Evolutionary conservation across 2,113 vertebrate genomes (phyloP).

Genomic region (Plectropomus leopardus): DNA sequence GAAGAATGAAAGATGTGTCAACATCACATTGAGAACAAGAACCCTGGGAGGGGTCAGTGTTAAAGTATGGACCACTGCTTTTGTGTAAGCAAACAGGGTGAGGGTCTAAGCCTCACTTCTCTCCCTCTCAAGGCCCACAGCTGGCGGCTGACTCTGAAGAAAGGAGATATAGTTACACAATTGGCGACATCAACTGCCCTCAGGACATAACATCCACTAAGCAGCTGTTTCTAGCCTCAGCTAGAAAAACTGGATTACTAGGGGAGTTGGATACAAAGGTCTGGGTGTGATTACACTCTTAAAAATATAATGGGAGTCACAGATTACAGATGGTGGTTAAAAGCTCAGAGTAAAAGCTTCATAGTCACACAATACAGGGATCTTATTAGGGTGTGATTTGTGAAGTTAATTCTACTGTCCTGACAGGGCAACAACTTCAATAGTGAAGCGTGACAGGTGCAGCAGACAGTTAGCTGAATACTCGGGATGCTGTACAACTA

Average conservation of each 20-base stretch:
- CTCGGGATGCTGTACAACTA: not conserved
- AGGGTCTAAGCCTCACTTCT: constrained; percentile 46
- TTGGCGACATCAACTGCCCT: constrained; percentile 54
- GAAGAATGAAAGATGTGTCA: constrained; percentile 18
- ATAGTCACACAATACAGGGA: not conserved
- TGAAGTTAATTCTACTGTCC: constrained; percentile 16
- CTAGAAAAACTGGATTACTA: constrained; percentile 47
- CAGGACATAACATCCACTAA: constrained; percentile 58
- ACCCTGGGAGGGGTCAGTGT: constrained; percentile 23
- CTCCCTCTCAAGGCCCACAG: constrained; percentile 61
- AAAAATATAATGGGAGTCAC: constrained; percentile 1
- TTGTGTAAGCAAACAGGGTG: constrained; percentile 66
- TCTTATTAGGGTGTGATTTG: not conserved
- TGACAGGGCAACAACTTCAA: not conserved
- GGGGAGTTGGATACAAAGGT: not conserved
- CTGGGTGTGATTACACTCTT: not conserved
- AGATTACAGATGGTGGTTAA: not conserved
- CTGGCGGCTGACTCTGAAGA: constrained; percentile 57
- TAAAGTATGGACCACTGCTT: constrained; percentile 53
- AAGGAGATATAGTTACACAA: constrained; percentile 72
- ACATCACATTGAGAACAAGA: constrained; percentile 20
- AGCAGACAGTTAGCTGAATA: constrained; percentile 24
- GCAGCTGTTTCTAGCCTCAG: constrained; percentile 64
- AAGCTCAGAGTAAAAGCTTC: no score
- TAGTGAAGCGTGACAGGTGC: constrained; percentile 55